phyloP scores from a whole-genome alignment of 1,140 invertebrate species.

The Hestina assimilis region DNA sequence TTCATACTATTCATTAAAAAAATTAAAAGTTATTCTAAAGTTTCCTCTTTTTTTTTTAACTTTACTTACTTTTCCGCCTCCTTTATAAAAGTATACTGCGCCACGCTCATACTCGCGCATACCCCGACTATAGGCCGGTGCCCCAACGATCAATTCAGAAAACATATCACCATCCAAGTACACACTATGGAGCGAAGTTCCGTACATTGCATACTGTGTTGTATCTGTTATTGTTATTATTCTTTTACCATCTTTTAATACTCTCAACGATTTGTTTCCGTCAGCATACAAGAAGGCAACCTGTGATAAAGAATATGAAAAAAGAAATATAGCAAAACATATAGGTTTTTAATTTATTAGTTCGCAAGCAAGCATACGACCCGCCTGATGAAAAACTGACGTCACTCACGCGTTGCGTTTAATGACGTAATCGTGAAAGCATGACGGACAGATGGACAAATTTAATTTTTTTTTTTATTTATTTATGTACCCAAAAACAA shows the following conservation, averaged over 20 bases:
- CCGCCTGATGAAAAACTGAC: too few relatives aligned
- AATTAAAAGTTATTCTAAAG: too few relatives aligned
- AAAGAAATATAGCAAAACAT: too few relatives aligned
- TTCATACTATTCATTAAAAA: too few relatives aligned
- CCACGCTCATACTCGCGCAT: constrained; percentile 25
- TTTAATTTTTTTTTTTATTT: too few relatives aligned
- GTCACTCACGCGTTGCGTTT: too few relatives aligned
- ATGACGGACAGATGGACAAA: too few relatives aligned
- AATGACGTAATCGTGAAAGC: too few relatives aligned
- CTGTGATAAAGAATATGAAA: too few relatives aligned
- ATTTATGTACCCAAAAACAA: too few relatives aligned
- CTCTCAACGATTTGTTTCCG: not conserved
- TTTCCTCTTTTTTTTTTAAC: not conserved
- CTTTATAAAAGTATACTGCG: constrained; percentile 30
- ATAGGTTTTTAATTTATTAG: too few relatives aligned
- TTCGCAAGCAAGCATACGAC: too few relatives aligned
- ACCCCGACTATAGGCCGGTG: constrained; percentile 20
- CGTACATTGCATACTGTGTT: constrained; percentile 26
- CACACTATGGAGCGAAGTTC: constrained; percentile 12
- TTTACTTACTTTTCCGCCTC: constrained; percentile 14
- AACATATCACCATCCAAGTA: constrained; percentile 27
- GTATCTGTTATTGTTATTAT: not conserved
- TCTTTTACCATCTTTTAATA: not conserved
- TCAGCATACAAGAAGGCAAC: constrained; percentile 9
- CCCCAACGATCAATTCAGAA: constrained; percentile 35